Evolutionary conservation across 2,797 vertebrate genomes (phyloP), one percentile per base, ranked within the genome.

Genomic region (Tragelaphus oryx): DNA sequence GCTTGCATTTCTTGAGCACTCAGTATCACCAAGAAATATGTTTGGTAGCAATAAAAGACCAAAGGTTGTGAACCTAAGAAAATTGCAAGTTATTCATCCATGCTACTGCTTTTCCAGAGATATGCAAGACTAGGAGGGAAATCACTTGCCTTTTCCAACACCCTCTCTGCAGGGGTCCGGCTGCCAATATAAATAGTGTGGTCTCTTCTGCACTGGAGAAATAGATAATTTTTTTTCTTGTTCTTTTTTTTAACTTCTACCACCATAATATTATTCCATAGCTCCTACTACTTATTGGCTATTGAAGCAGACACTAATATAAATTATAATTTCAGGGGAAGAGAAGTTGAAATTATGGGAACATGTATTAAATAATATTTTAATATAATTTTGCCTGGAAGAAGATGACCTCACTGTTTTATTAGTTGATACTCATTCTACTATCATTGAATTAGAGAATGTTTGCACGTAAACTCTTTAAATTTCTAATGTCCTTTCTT

Each of bases 401-500:
- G 57, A 84, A 92, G 80, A 74, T 89, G 33, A 5, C 18, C 41
- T 84, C 46, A 24, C 44, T 80, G 26, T 83, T 75, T 85, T 59
- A 74, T 85, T 87, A 44, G n/a, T 48, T 97, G 57, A 78, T 89
- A 41, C 4, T 62, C 17, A 57, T 78, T 24, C 41, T 37, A 71
- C 30, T 33, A 71, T 46, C n/a, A 79, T 76, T 89, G 37, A 84
- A 50, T 75, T 87, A 87, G 22, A 14, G 26, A 85, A 87, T 41
- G 30, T 87, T 78, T 89, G 18, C 28, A 94, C 13, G 20, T 91
- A 75, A 87, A 78, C 41, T 91, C 48, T 83, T 83, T 71, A 89
- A 91, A 54, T 78, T 62, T 89, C 52, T 76, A 52, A 75, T 91
- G 48, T 81, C 46, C 55, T 82, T 95, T 94, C 65, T 79, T 93